Percentiles rank a stretch among this genome's conserved stretches.
phyloP scores from a whole-genome alignment of 2,888 invertebrate species.

The Belgica antarctica region DNA sequence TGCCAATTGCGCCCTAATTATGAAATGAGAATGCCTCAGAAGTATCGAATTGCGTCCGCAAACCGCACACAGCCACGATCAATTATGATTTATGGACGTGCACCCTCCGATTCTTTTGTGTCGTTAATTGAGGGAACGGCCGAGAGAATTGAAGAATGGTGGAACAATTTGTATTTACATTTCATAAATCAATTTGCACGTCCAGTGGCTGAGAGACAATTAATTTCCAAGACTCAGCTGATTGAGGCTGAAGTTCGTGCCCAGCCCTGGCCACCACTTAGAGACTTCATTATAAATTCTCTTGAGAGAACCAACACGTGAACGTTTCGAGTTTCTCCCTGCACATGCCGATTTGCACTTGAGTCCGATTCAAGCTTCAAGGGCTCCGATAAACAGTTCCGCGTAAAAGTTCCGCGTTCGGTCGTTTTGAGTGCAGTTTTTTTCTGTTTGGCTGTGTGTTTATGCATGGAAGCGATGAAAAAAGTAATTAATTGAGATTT shows the following conservation, averaged over 20 bases:
- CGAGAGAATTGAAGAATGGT: neutral
- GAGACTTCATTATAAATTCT: too few relatives aligned
- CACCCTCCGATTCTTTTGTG: neutral
- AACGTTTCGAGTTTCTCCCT: too few relatives aligned
- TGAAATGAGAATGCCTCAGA: neutral
- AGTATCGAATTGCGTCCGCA: neutral
- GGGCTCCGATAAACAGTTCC: neutral
- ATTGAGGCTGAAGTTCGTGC: too few relatives aligned
- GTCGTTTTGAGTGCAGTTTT: neutral
- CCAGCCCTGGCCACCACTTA: too few relatives aligned
- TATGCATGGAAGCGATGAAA: neutral
- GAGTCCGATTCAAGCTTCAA: neutral
- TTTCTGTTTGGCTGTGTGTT: neutral
- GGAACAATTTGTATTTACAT: neutral
- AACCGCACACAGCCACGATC: neutral
- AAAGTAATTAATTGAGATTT: neutral
- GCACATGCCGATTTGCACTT: too few relatives aligned
- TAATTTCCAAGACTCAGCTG: too few relatives aligned
- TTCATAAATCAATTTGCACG: constrained; percentile 10
- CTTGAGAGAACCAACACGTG: too few relatives aligned
- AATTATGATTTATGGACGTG: neutral
- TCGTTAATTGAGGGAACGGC: neutral
- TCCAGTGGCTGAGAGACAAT: too few relatives aligned
- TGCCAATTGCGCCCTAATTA: constrained; percentile 1
- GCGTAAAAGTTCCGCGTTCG: neutral